Evolutionary conservation across 53 echinoderm and acorn worm genomes (phyloP).

Genomic region (Temnopleurus reevesii): DNA sequence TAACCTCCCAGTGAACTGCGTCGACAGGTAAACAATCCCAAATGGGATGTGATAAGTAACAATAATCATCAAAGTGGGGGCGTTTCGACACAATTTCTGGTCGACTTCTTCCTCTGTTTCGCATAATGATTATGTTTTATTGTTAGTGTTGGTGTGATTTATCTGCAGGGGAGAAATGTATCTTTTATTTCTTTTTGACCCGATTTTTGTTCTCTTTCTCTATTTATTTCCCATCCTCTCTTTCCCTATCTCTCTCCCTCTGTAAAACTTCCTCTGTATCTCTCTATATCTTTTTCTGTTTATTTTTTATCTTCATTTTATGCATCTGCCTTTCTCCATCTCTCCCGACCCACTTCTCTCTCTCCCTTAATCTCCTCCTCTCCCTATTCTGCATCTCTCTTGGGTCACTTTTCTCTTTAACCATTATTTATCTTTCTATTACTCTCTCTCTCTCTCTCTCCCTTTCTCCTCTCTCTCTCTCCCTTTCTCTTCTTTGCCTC

Average conservation of each 20-base stretch:
- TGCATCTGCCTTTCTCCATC: background rate
- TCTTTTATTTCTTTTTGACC: background rate
- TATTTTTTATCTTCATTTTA: background rate
- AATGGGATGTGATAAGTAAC: no score
- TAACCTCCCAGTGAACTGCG: no score
- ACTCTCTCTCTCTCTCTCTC: background rate
- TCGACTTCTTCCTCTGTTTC: background rate
- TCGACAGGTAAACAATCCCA: no score
- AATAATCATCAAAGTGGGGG: no score
- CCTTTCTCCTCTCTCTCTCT: background rate
- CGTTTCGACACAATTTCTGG: background rate
- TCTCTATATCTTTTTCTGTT: background rate
- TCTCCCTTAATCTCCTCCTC: background rate
- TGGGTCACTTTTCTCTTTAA: background rate
- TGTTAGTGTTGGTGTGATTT: background rate
- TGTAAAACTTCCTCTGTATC: background rate
- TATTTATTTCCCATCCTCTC: background rate
- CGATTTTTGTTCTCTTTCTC: background rate
- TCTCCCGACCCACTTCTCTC: background rate
- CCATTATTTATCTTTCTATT: no score
- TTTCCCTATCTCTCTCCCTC: background rate
- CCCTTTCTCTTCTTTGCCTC: background rate
- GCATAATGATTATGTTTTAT: background rate
- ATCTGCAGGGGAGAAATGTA: background rate
- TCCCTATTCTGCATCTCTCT: background rate